These are phyloP conservation scores for Hippopotamyrus pictus DNA, from an alignment of 2,797 vertebrate species.

Conservation along the genomic window DNA sequence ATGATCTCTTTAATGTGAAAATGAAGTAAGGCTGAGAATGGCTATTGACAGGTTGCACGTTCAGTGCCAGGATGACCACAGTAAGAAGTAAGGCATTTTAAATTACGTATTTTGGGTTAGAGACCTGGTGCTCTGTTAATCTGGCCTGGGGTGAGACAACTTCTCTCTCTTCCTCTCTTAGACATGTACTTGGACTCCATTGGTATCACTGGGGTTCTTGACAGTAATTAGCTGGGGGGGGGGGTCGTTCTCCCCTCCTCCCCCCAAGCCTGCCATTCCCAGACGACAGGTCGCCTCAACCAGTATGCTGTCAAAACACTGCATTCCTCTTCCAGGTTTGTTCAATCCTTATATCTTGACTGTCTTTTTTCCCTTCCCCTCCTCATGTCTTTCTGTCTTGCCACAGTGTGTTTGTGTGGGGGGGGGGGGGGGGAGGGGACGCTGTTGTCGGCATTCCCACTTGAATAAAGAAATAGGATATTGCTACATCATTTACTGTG, in stretches of 20 bases:
- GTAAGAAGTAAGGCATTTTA: background rate
- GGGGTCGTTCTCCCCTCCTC: background rate
- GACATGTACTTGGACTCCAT: background rate
- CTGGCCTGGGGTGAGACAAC: background rate
- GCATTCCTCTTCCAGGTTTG: conserved; percentile 13
- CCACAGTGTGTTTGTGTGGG: background rate
- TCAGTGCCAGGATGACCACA: background rate
- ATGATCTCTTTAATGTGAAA: background rate
- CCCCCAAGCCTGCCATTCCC: background rate
- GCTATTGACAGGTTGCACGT: background rate
- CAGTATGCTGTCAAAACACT: conserved; percentile 10
- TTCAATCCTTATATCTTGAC: conserved; percentile 11
- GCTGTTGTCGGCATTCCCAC: background rate
- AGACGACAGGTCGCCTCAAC: background rate
- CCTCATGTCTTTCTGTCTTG: background rate
- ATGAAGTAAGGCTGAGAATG: background rate
- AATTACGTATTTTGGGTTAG: background rate
- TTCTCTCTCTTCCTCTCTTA: background rate
- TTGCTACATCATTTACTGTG: background rate
- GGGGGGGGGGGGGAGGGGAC: background rate
- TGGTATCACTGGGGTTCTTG: background rate
- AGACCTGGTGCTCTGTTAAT: background rate
- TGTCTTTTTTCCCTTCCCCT: background rate
- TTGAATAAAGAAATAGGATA: background rate
- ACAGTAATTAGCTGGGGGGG: background rate